Percentiles rank a stretch among this genome's conserved stretches.
These are phyloP conservation scores for Pelochelys cantorii DNA, from an alignment of 2,797 vertebrate species.

Conservation along the genomic window DNA sequence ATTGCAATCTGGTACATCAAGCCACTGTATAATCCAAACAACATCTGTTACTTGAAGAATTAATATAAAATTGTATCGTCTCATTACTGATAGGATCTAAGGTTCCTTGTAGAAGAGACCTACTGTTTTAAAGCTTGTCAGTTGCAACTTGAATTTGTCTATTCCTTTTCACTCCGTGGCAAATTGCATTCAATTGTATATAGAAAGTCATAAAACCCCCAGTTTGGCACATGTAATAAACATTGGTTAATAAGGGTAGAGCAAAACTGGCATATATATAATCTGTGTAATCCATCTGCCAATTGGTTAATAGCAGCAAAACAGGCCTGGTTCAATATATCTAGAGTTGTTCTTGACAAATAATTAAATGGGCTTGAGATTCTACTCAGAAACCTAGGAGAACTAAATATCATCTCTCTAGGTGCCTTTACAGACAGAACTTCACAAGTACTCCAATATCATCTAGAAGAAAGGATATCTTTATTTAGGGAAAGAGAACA, in stretches of 20 bases:
- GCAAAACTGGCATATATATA: not conserved
- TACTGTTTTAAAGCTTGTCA: not conserved
- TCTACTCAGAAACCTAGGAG: not conserved
- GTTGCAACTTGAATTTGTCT: not conserved
- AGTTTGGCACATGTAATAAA: not conserved
- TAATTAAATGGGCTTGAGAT: not conserved
- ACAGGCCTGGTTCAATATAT: not conserved
- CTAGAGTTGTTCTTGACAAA: not conserved
- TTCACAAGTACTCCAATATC: not conserved
- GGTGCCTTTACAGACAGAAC: not conserved
- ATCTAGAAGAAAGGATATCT: not conserved
- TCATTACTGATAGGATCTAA: not conserved
- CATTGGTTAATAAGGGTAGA: not conserved
- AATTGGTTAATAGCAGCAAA: not conserved
- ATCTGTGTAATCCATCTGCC: not conserved
- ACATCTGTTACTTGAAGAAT: conserved; percentile 34
- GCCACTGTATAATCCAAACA: conserved; percentile 54
- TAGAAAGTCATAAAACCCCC: not conserved
- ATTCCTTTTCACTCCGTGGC: not conserved
- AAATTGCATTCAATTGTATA: not conserved
- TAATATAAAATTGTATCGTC: not conserved
- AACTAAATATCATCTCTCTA: not conserved
- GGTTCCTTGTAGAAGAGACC: not conserved
- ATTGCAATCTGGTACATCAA: conserved; percentile 56
- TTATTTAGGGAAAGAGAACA: not conserved